Evolutionary conservation across 2,888 invertebrate genomes (phyloP).

Genomic region (Drosophila austrosaltans): DNA sequence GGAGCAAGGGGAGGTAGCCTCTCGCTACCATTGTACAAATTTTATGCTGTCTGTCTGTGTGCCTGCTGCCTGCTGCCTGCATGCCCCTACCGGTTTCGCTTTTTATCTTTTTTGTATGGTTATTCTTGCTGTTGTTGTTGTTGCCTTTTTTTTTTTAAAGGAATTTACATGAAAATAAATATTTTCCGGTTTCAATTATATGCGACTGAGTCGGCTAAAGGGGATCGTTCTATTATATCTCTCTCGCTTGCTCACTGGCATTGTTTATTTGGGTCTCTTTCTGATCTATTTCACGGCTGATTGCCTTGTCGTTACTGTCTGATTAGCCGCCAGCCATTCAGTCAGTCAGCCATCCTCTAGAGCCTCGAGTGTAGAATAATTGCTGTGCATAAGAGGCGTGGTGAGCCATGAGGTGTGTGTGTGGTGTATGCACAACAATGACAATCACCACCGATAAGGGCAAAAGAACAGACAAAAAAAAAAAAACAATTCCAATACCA

Average conservation of each 20-base stretch:
- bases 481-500: neutral
- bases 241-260: constrained; percentile 16
- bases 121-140: neutral
- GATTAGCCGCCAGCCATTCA: constrained; percentile 49
- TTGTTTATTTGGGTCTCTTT: constrained; percentile 16
- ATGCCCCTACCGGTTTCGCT: constrained; percentile 50
- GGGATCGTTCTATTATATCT: constrained; percentile 7
- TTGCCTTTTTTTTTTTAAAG: constrained; percentile 44
- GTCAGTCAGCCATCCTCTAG: constrained; percentile 26
- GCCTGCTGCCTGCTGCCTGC: constrained; percentile 18
- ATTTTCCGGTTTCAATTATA: constrained; percentile 82
- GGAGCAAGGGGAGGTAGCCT: constrained; percentile 25
- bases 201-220: constrained; percentile 36
- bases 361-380: constrained; percentile 3
- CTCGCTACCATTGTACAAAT: constrained; percentile 40
- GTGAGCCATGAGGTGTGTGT: neutral
- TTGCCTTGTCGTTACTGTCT: constrained; percentile 66
- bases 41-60: constrained; percentile 48
- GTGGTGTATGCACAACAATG: constrained; percentile 39
- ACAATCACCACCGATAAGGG: constrained; percentile 34
- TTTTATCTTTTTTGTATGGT: constrained; percentile 25
- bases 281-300: constrained; percentile 76
- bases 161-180: constrained; percentile 81
- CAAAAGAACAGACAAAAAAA: neutral
- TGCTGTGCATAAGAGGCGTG: constrained; percentile 35